Evolutionary conservation across 2,888 invertebrate genomes (phyloP).

Genomic region (Papilio protenor): DNA sequence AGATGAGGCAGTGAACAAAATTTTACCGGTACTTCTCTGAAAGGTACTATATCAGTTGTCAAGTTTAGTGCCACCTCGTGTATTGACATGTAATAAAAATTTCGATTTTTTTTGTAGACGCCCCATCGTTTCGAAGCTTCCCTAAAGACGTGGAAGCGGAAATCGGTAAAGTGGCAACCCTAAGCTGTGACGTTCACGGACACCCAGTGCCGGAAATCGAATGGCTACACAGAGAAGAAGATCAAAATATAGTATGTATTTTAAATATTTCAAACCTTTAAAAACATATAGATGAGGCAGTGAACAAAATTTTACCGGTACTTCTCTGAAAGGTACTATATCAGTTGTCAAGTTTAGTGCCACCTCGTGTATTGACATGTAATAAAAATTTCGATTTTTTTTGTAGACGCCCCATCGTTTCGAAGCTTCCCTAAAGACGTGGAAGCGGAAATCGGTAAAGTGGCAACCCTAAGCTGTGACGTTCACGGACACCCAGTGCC

Average conservation of each 20-base stretch:
- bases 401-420: too few species aligned
- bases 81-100: conserved; percentile 32
- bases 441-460: conserved; percentile 91
- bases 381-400: too few species aligned
- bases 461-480: conserved; percentile 92
- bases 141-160: conserved; percentile 93
- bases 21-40: too few species aligned
- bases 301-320: neutral
- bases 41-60: too few species aligned
- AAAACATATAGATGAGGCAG: neutral
- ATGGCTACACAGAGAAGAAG: conserved; percentile 90
- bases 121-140: conserved; percentile 90
- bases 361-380: too few species aligned
- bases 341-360: too few species aligned
- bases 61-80: too few species aligned
- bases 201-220: conserved; percentile 94
- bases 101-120: conserved; percentile 83
- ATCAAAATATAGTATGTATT: conserved; percentile 54
- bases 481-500: conserved; percentile 96
- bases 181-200: conserved; percentile 95
- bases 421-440: conserved; percentile 90
- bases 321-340: too few species aligned
- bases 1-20: neutral
- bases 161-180: conserved; percentile 88
- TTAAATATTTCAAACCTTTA: conserved; percentile 1